These are phyloP conservation scores for Sesia apiformis DNA, from an alignment of 2,888 invertebrate genomes.

Conservation along the genomic window DNA sequence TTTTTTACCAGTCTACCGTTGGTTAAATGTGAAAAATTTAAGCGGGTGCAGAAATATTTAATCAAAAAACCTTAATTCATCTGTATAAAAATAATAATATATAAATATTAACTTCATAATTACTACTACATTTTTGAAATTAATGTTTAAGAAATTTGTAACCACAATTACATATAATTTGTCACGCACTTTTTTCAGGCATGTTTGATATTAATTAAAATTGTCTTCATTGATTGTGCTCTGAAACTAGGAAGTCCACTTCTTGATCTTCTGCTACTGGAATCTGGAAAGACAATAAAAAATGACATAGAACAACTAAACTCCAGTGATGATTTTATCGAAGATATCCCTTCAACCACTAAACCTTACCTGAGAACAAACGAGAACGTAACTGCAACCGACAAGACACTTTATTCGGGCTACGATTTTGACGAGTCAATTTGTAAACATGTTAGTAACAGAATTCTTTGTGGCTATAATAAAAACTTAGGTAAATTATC, in stretches of 20 bases:
- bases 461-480: constrained; percentile 52
- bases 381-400: not conserved
- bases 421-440: constrained; percentile 37
- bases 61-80: no score
- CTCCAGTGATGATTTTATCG: not conserved
- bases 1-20: no score
- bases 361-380: constrained; percentile 3
- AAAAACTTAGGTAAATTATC: constrained; percentile 31
- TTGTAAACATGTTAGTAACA: constrained; percentile 33
- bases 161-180: no score
- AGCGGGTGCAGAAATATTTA: no score
- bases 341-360: not conserved
- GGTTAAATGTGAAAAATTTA: no score
- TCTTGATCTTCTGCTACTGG: constrained; percentile 25
- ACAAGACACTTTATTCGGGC: constrained; percentile 10
- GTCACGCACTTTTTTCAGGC: constrained; percentile 17
- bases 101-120: no score
- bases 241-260: constrained; percentile 31
- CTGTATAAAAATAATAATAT: no score
- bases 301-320: not conserved
- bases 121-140: no score
- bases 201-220: constrained; percentile 14
- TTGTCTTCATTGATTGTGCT: constrained; percentile 20
- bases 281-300: constrained; percentile 10
- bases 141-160: no score